Evolutionary conservation across 92 coral and sea anemone genomes (phyloP).

Genomic region (Palythoa heliodiscus): DNA sequence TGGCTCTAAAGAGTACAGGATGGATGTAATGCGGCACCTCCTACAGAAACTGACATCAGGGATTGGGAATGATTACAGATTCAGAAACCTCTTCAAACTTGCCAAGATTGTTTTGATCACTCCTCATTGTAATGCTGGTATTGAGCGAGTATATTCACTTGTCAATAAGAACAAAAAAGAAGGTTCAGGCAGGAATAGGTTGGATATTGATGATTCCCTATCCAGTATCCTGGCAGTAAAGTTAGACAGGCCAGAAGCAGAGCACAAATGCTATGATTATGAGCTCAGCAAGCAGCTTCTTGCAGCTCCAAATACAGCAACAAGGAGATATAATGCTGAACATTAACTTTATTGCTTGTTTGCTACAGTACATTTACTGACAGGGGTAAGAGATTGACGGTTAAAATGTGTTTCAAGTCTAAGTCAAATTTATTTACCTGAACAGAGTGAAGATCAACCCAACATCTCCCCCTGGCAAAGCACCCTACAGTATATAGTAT

Average conservation of each 20-base stretch:
- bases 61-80: conserved; percentile 51
- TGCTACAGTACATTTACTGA: background rate
- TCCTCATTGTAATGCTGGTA: conserved; percentile 51
- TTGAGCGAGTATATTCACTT: conserved; percentile 55
- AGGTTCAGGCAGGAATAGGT: conserved; percentile 48
- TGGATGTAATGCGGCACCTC: conserved; percentile 48
- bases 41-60: conserved; percentile 47
- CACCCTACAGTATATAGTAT: too few species aligned
- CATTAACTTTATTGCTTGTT: conserved; percentile 26
- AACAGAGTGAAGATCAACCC: background rate
- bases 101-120: conserved; percentile 47
- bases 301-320: conserved; percentile 42
- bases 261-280: conserved; percentile 47
- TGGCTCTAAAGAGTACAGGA: conserved; percentile 53
- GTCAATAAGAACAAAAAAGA: conserved; percentile 53
- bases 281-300: conserved; percentile 47
- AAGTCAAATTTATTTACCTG: conserved; percentile 6
- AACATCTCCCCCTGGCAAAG: too few species aligned
- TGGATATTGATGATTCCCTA: conserved; percentile 51
- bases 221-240: conserved; percentile 49
- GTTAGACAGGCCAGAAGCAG: conserved; percentile 53
- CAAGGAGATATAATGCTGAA: conserved; percentile 39
- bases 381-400: background rate
- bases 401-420: background rate
- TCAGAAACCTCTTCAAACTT: conserved; percentile 41